Evolutionary conservation across 2,888 invertebrate species (phyloP).

Genomic region (Lasioglossum oenotherae): DNA sequence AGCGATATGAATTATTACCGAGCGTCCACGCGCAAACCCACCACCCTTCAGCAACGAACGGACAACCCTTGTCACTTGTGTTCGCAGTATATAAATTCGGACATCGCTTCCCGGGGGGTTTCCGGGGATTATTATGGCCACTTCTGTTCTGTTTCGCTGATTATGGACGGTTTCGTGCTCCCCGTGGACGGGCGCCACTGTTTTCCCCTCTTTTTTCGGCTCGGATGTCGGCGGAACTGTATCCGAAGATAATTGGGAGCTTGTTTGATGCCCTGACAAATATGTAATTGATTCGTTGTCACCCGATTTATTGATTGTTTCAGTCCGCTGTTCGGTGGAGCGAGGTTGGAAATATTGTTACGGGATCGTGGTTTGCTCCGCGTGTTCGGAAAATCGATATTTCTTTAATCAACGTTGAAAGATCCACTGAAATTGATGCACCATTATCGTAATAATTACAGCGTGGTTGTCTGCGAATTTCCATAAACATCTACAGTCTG

Average conservation of each 20-base stretch:
- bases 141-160: slow-evolving; percentile 18
- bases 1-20: slow-evolving; percentile 62
- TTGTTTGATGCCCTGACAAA: background rate
- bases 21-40: background rate
- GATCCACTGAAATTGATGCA: background rate
- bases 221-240: background rate
- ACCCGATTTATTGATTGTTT: background rate
- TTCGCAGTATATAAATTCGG: slow-evolving; percentile 38
- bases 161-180: background rate
- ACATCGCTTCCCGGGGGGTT: background rate
- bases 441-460: background rate
- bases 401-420: background rate
- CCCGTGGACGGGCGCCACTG: background rate
- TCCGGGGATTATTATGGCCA: slow-evolving; percentile 13
- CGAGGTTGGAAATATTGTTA: background rate
- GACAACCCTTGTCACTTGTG: slow-evolving; percentile 19
- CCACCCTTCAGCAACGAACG: background rate
- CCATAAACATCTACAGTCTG: background rate
- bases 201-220: background rate
- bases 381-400: background rate
- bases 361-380: background rate
- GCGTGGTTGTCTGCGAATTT: background rate
- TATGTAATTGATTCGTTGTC: background rate
- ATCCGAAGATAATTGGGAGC: background rate
- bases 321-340: background rate